Evolutionary conservation across 1,140 invertebrate genomes (phyloP).

Genomic region (Drosophila mayri): DNA sequence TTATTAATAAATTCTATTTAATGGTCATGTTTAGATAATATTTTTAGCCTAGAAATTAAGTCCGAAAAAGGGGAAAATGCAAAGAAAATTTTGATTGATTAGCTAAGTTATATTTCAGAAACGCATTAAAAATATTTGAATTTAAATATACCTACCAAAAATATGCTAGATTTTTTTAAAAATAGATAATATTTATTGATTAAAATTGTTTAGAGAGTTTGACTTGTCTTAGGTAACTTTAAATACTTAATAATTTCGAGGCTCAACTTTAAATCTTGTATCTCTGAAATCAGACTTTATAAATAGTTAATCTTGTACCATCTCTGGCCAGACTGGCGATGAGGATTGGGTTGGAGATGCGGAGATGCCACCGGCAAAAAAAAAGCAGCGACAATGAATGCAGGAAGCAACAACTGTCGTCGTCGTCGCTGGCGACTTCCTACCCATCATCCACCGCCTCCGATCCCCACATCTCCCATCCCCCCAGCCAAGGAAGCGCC

Average conservation of each 20-base stretch:
- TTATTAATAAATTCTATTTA: not conserved
- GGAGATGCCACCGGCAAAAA: slow-evolving; percentile 62
- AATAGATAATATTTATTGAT: too few species aligned
- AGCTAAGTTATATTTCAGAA: not conserved
- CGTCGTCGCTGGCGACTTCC: slow-evolving; percentile 54
- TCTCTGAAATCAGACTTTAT: not conserved
- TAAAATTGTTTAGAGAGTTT: not conserved
- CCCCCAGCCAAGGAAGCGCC: slow-evolving; percentile 39
- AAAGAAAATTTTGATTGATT: too few species aligned
- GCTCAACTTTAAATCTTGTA: not conserved
- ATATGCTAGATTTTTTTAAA: too few species aligned
- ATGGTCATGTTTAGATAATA: not conserved
- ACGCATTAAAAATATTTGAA: too few species aligned
- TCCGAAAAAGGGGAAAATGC: not conserved
- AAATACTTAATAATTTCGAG: not conserved
- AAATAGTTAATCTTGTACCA: not conserved
- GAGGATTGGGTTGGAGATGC: slow-evolving; percentile 11
- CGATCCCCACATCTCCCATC: not conserved
- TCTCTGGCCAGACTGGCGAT: slow-evolving; percentile 28
- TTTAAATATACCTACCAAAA: not conserved
- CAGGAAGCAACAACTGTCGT: slow-evolving; percentile 75
- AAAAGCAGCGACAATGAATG: slow-evolving; percentile 74
- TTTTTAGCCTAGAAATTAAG: too few species aligned
- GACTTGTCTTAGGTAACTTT: not conserved
- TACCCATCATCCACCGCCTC: slow-evolving; percentile 44